Conservation (phyloP, 2,113 vertebrate species). For the Rynchops niger region DNA sequence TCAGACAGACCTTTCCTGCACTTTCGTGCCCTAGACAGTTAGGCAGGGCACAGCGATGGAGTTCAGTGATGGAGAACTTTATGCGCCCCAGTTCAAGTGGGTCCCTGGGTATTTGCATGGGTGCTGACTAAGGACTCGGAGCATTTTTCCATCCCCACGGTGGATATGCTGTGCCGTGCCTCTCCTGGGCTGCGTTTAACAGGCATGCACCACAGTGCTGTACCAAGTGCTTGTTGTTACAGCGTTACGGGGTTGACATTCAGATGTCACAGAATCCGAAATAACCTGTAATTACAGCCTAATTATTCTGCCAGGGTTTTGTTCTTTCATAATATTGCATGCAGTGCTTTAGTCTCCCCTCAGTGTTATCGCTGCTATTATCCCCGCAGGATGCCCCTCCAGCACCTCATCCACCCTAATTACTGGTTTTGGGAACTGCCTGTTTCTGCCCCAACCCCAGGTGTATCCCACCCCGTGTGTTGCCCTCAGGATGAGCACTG, state of each 20-base stretch:
- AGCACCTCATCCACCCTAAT: neutral
- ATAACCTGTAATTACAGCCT: neutral
- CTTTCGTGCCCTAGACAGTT: neutral
- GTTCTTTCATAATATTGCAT: neutral
- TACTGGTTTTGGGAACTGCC: neutral
- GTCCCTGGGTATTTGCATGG: neutral
- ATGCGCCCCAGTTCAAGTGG: neutral
- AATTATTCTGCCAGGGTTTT: slow-evolving; percentile 13
- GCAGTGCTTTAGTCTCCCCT: neutral
- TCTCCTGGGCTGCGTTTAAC: neutral
- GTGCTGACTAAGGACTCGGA: neutral
- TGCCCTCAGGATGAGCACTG: neutral
- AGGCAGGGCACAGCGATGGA: rapidly evolving
- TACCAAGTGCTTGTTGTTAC: neutral
- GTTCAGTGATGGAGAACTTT: neutral
- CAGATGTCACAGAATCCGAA: neutral
- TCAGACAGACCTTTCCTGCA: neutral
- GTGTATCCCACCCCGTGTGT: rapidly evolving
- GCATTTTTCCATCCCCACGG: neutral
- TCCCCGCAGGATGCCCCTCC: neutral
- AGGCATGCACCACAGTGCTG: neutral
- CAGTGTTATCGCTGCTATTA: neutral
- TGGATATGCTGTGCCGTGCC: neutral
- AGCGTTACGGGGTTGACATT: neutral
- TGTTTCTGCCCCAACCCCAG: neutral